Evolutionary conservation across 2,888 invertebrate species (phyloP), one percentile per base, ranked within the genome.

Genomic region (Euplexia lucipara): DNA sequence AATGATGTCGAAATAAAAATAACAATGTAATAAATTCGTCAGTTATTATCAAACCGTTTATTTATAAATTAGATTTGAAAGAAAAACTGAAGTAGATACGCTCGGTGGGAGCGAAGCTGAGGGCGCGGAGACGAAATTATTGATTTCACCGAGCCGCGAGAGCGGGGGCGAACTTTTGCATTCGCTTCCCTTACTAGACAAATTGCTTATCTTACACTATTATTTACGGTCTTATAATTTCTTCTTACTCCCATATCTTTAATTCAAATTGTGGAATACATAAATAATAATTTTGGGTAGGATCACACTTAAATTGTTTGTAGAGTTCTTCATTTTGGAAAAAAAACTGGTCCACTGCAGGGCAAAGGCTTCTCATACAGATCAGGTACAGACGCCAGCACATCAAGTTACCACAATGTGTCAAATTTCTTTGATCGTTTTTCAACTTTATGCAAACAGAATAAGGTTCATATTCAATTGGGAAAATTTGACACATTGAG

Each of bases 81-180:
- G 70, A 73, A 73, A 70, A 67, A 60, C 39, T 66, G 56, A 70
- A 65, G 70, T 39, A 37, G 39, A 14, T 39, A 58, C 44, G 34
- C 56, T 67, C 48, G 39, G 64, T 41, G 63, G 52, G 71, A 76
- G 73, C 59, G 73, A 61, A 78, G 70, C 67, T 72, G 78, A 75
- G 70, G 79, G 79, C 78, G 81, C 79, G 78, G 91, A 92, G 92
- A 92, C 90, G 86, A 88, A 90, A 87, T 91, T 94, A 94, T 94
- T 90, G 93, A 94, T 94, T 93, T 91, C 86, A 87, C 88, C 88
- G 88, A 88, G 87, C 37, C 70, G 53, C 59, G 76, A 45, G 76
- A 45, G 85, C 85, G 84, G 84, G 86, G 86, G 86, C 56, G 86
- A 93, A 92, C 90, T 92, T 91, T 90, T 90, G 90, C 91, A 89